Conservation (phyloP, 2,888 invertebrate species). For the Clunio marinus region DNA sequence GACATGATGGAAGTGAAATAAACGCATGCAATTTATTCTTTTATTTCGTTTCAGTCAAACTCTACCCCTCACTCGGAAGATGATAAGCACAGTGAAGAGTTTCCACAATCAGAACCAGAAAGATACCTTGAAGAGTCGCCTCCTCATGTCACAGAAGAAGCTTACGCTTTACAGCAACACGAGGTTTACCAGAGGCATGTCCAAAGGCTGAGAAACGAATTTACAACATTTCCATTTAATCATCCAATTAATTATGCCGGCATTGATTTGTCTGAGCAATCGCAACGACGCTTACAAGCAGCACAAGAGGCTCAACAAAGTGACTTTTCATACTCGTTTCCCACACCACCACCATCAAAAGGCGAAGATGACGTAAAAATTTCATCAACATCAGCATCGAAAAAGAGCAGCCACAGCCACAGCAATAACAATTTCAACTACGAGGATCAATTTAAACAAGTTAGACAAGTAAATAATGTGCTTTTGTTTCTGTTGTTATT, state of each 20-base stretch:
- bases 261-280: background rate
- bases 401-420: slow-evolving; percentile 60
- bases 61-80: slow-evolving; percentile 35
- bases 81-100: slow-evolving; percentile 27
- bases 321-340: slow-evolving; percentile 50
- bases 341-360: slow-evolving; percentile 50
- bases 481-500: background rate
- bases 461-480: slow-evolving; percentile 88
- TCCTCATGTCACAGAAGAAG: slow-evolving; percentile 11
- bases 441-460: slow-evolving; percentile 99
- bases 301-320: slow-evolving; percentile 42
- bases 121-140: slow-evolving; percentile 34
- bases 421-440: slow-evolving; percentile 86
- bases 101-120: slow-evolving; percentile 10
- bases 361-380: slow-evolving; percentile 45
- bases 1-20: too few relatives aligned
- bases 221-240: slow-evolving; percentile 55
- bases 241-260: slow-evolving; percentile 20
- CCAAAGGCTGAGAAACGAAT: slow-evolving; percentile 60
- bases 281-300: background rate
- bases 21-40: too few relatives aligned
- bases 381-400: slow-evolving; percentile 63
- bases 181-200: slow-evolving; percentile 57
- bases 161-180: slow-evolving; percentile 47
- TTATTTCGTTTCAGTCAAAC: too few relatives aligned